Conservation (phyloP, 2,888 invertebrate species). For the Aproaerema taeniolella region DNA sequence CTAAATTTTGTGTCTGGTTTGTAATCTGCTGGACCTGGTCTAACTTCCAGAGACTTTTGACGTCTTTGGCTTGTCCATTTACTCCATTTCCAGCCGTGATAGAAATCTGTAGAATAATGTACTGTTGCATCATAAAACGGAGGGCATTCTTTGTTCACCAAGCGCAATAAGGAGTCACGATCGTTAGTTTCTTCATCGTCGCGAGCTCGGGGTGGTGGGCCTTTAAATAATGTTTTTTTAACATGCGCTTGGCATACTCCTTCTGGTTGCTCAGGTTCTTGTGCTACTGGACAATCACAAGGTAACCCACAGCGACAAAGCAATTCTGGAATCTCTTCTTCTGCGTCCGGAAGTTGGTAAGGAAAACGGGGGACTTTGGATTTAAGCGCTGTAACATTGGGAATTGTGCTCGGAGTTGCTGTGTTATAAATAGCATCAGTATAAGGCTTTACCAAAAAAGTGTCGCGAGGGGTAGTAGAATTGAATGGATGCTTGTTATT, state of each 20-base stretch:
- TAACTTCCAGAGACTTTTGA: constrained; percentile 21
- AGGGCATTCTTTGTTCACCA: constrained; percentile 27
- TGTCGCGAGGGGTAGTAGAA: constrained; percentile 38
- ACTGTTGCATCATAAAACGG: constrained; percentile 48
- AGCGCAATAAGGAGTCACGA: not conserved
- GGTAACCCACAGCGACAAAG: constrained; percentile 49
- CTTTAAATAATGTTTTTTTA: constrained; percentile 42
- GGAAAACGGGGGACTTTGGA: constrained; percentile 53
- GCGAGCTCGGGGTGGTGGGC: constrained; percentile 32
- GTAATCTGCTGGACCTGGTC: constrained; percentile 58
- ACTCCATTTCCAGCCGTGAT: constrained; percentile 66
- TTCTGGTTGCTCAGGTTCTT: constrained; percentile 23
- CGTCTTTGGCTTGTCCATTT: constrained; percentile 39
- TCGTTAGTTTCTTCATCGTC: constrained; percentile 24
- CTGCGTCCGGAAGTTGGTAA: constrained; percentile 40
- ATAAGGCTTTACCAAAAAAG: constrained; percentile 33
- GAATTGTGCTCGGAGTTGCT: constrained; percentile 30
- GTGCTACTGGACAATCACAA: constrained; percentile 44
- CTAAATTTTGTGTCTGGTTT: constrained; percentile 28
- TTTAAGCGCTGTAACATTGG: constrained; percentile 44
- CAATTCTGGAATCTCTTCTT: constrained; percentile 45
- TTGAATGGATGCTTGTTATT: constrained; percentile 46
- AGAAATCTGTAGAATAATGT: constrained; percentile 45
- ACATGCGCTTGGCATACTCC: constrained; percentile 42
- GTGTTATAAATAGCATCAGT: constrained; percentile 45